Evolutionary conservation across 2,113 vertebrate species (phyloP), one percentile per base, ranked within the genome.

Genomic region (Eptatretus burgeri): DNA sequence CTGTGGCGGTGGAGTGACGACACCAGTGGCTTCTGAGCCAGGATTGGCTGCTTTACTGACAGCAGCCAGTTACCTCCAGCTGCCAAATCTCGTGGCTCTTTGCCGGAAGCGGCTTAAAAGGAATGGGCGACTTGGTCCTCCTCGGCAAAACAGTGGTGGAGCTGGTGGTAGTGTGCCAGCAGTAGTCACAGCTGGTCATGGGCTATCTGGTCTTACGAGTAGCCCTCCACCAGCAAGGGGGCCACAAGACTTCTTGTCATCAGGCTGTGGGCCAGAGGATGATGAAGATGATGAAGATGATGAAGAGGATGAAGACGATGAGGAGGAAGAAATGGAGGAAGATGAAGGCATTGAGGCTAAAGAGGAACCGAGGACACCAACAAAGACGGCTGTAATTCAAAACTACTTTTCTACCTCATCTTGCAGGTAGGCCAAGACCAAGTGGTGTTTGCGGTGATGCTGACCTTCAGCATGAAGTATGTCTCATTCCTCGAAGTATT

Each of bases 51-150:
- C 88, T 10, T 80, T 91, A 13, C 73, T 94, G 72, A 81, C 91
- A 1, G 91, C 88, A 20, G 88, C 91, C 70, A 93, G 83, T 74
- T 96, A 96, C 78, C 80, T 96, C 70, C 91, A 96, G 76, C 81
- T 96, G 70, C 82, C 93, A 5, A 87, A 89, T 73, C 74, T 96
- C 71, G 91, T 96, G 72, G 81, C 85, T 12, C 74, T 96, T 51
- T 95, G 91, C 76, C 94, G 93, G 77, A 89, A 86, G 76, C 85
- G 82, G 72, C 76, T 95, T 68, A 89, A 88, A 72, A 83, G 83
- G 69, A 83, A 78, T 63, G 78, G 80, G 72, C 93, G 88, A 74
- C 93, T 89, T 73, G 82, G 82, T 69, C 81, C 83, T 68, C 77
- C 82, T 65, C 78, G 78, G 2, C 73, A n/a, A 20, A n/a, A n/a